Evolutionary conservation across 2,888 invertebrate species (phyloP).

Genomic region (Megaustenia siamemsis): DNA sequence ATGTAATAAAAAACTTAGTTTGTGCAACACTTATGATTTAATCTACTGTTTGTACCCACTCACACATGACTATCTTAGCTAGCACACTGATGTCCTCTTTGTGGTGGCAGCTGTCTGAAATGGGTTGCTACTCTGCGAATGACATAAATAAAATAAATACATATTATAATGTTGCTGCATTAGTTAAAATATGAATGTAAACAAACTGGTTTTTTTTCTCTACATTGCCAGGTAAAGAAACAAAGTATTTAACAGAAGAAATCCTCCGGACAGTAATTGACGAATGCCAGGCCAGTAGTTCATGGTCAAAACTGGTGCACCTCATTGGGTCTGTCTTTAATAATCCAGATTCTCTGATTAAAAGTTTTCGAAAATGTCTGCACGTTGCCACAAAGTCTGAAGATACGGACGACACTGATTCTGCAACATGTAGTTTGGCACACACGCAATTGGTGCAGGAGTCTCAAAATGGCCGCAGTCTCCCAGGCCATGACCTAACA

Average conservation of each 20-base stretch:
- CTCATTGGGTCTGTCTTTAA: constrained; percentile 89
- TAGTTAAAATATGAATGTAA: no score
- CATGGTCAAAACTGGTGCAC: constrained; percentile 87
- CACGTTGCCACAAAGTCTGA: neutral
- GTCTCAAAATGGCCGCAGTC: neutral
- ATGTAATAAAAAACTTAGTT: no score
- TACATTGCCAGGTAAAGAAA: neutral
- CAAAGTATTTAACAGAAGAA: constrained; percentile 85
- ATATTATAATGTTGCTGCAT: no score
- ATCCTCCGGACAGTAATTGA: constrained; percentile 88
- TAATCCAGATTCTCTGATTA: constrained; percentile 85
- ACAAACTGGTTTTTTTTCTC: no score
- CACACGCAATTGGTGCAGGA: constrained; percentile 15
- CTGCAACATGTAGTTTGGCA: neutral
- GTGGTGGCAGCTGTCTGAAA: no score
- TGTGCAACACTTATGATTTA: no score
- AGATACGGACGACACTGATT: neutral
- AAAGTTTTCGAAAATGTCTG: constrained; percentile 84
- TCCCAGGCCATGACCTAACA: constrained; percentile 57
- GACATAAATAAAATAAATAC: no score
- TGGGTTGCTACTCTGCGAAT: no score
- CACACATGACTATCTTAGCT: no score
- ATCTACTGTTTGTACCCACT: no score
- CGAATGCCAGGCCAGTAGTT: constrained; percentile 86
- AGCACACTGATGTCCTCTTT: no score